Base-by-base conservation (phyloP, 2,888 invertebrate genomes). In the Dorcus parallelipipedus region DNA sequence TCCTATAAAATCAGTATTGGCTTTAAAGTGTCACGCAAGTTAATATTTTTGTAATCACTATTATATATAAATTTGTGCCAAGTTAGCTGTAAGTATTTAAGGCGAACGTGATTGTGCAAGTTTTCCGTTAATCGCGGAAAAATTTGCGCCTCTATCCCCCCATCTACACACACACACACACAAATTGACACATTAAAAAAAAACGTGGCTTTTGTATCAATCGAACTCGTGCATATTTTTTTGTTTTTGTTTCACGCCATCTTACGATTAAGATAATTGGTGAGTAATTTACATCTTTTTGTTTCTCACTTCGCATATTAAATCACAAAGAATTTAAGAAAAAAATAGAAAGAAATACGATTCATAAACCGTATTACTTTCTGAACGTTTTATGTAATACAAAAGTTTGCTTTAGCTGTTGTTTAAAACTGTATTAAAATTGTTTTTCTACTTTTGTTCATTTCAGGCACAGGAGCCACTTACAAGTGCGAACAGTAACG, bases 401-500 rank as follows among this genome's bases (percentile, higher is more conserved):
- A 14, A 14, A 14, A 14, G 20, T 20, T 3, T 3, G 20, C 20
- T 20, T 20, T 20, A 20, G 20, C 20, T 20, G 20, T 20, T 20
- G 20, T 3, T 20, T 20, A 20, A 10, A 40, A 5, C 7, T 47
- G 33, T 70, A 70, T 68, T 14, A 23, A 38, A 50, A 39, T 38
- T 65, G 69, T 73, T 70, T 73, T 69, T 64, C 7, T 38, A 4
- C 64, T 70, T 56, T 66, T 67, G 70, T 73, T 75, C 78, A 78
- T 75, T 68, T 71, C 84, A 92, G 91, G 90, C 89, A 73, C 88
- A 89, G 81, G 88, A 90, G 82, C 92, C 92, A 67, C 84, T 92
- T 76, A 91, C 88, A 71, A 86, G 86, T 78, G 86, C 88, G 74
- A 88, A 89, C 77, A 88, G 88, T 77, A 89, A 89, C 79, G 90